A percentile compares a stretch with the other conserved stretches of the same genome.
Evolutionary conservation across 2,888 invertebrate species (phyloP).

Genomic region (Cartodere bifasciata): DNA sequence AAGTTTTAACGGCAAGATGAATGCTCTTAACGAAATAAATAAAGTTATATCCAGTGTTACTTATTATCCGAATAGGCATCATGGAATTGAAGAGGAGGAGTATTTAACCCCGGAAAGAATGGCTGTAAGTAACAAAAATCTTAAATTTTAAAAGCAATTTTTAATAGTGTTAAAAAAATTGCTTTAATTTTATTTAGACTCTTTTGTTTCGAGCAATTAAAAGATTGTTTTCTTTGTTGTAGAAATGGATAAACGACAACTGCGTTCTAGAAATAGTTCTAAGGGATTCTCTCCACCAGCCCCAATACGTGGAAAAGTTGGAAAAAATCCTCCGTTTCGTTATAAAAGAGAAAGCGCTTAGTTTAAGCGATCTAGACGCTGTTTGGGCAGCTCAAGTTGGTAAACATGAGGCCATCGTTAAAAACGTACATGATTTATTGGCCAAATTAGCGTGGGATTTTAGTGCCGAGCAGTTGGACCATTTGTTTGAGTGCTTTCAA

Average conservation of each 20-base stretch:
- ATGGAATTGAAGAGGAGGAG: slow-evolving; percentile 65
- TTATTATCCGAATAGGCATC: slow-evolving; percentile 71
- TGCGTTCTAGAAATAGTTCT: slow-evolving; percentile 90
- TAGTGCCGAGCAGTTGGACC: slow-evolving; percentile 91
- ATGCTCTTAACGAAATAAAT: slow-evolving; percentile 95
- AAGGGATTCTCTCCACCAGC: slow-evolving; percentile 91
- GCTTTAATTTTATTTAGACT: slow-evolving; percentile 1
- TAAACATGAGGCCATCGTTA: slow-evolving; percentile 96
- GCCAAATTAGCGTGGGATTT: slow-evolving; percentile 98
- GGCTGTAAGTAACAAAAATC: slow-evolving; percentile 71
- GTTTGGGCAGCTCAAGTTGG: slow-evolving; percentile 96
- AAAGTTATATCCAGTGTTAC: slow-evolving; percentile 87
- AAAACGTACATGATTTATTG: slow-evolving; percentile 90
- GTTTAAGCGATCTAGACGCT: slow-evolving; percentile 82
- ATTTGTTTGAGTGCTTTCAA: slow-evolving; percentile 94
- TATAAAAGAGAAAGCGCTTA: slow-evolving; percentile 84
- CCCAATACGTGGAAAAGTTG: slow-evolving; percentile 93
- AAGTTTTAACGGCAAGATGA: slow-evolving; percentile 98
- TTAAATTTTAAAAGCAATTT: no score
- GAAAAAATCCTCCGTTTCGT: slow-evolving; percentile 96
- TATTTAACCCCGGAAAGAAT: slow-evolving; percentile 90
- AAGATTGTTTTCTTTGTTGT: slow-evolving; percentile 23
- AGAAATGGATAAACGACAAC: slow-evolving; percentile 94
- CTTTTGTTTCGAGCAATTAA: neutral
- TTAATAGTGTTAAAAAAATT: no score